These are phyloP conservation scores for Leucophenga maculata DNA, from an alignment of 2,888 invertebrate species.

Conservation along the genomic window DNA sequence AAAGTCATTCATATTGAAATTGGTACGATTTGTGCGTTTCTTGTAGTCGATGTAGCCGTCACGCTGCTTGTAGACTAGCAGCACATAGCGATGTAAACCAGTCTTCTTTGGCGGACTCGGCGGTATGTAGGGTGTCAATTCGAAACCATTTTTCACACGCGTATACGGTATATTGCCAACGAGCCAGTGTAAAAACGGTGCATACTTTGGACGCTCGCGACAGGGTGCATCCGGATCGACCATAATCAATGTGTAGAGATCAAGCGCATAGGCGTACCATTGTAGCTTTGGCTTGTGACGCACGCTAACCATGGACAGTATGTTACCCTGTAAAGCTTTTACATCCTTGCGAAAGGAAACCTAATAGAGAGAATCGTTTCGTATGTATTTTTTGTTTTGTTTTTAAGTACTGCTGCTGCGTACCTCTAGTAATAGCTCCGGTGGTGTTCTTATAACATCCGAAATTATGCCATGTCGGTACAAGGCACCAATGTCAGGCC, in stretches of 20 bases:
- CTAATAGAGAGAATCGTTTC: slow-evolving; percentile 25
- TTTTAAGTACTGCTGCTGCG: background rate
- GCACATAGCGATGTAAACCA: slow-evolving; percentile 86
- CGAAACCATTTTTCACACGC: slow-evolving; percentile 80
- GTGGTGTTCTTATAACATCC: slow-evolving; percentile 54
- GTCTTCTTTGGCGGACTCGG: slow-evolving; percentile 87
- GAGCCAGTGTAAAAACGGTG: slow-evolving; percentile 95
- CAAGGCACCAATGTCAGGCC: slow-evolving; percentile 77
- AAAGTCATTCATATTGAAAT: slow-evolving; percentile 80
- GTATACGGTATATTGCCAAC: slow-evolving; percentile 87
- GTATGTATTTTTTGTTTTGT: too few species aligned
- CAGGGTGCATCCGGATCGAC: slow-evolving; percentile 91
- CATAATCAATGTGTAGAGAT: slow-evolving; percentile 64
- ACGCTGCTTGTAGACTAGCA: slow-evolving; percentile 82
- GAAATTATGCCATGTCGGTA: slow-evolving; percentile 51
- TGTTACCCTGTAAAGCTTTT: background rate
- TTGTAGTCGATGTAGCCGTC: slow-evolving; percentile 45
- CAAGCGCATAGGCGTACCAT: slow-evolving; percentile 53
- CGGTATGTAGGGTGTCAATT: too few species aligned
- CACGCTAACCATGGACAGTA: background rate
- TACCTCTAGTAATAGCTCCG: slow-evolving; percentile 50
- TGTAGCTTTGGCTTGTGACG: slow-evolving; percentile 3
- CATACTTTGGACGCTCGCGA: slow-evolving; percentile 82
- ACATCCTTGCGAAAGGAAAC: background rate
- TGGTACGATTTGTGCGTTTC: slow-evolving; percentile 74